These are phyloP conservation scores for Tineola bisselliella DNA, from an alignment of 2,888 invertebrate species.

Conservation along the genomic window DNA sequence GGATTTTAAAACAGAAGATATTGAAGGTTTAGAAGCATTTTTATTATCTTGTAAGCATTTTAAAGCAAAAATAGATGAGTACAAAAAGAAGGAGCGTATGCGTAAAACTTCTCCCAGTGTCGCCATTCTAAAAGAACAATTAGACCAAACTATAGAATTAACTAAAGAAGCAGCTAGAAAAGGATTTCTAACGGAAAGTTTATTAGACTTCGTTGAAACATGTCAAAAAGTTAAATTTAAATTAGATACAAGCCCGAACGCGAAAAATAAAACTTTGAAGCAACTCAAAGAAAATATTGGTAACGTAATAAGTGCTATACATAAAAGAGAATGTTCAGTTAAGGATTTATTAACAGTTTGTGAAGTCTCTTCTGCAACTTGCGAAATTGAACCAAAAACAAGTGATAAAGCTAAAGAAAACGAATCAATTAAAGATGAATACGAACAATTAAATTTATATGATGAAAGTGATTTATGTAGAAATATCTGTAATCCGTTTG, in stretches of 20 bases:
- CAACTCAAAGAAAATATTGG: background rate
- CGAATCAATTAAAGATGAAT: no score
- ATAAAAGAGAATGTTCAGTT: no score
- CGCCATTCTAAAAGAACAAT: background rate
- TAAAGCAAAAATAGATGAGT: background rate
- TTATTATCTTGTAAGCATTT: background rate
- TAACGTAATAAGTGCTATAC: background rate
- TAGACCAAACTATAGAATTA: conserved; percentile 19
- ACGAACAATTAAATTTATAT: no score
- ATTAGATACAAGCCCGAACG: conserved; percentile 16
- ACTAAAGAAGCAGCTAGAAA: conserved; percentile 21
- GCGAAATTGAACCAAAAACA: no score
- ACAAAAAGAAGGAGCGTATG: background rate
- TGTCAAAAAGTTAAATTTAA: conserved; percentile 22
- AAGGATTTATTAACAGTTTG: no score
- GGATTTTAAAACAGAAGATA: background rate
- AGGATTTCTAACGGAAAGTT: conserved; percentile 18
- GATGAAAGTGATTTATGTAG: no score
- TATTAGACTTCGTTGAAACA: conserved; percentile 22
- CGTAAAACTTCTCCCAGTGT: background rate
- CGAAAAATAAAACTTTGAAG: background rate
- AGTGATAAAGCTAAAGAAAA: no score
- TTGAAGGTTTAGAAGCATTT: background rate
- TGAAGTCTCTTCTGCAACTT: no score
- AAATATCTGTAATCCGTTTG: no score